phyloP scores from a whole-genome alignment of 2,797 vertebrate species.

The Crax fasciolata region DNA sequence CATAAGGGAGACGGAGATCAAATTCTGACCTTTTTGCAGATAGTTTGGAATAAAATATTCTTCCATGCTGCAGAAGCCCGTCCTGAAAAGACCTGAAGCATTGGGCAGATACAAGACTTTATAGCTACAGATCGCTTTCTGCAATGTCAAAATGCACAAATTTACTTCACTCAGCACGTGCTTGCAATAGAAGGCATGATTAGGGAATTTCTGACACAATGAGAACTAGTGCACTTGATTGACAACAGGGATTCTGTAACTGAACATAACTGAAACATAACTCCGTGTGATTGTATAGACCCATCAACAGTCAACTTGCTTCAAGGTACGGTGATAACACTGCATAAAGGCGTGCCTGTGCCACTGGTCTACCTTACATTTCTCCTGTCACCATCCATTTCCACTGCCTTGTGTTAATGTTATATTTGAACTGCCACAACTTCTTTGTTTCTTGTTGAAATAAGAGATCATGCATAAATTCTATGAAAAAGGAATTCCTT shows the following conservation, averaged over 20 bases:
- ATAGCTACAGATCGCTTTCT: accelerated
- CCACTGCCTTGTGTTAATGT: neutral
- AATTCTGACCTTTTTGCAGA: neutral
- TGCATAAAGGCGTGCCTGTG: neutral
- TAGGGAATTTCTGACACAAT: neutral
- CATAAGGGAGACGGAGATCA: neutral
- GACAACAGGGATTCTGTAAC: neutral
- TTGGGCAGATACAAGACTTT: neutral
- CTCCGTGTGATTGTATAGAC: neutral
- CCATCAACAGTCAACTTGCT: neutral
- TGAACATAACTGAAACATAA: neutral
- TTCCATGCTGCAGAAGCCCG: neutral
- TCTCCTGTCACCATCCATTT: neutral
- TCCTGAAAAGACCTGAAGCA: neutral
- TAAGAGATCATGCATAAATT: constrained; percentile 31
- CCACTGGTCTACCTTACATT: neutral
- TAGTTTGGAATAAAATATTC: neutral
- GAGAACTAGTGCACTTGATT: neutral
- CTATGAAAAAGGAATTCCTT: constrained; percentile 45
- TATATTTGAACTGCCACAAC: neutral
- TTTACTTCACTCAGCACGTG: neutral
- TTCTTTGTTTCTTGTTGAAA: neutral
- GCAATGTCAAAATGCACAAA: neutral
- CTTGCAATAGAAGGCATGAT: neutral
- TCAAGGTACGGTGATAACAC: neutral